Conservation (phyloP, 2,888 invertebrate genomes). For the Mantis religiosa region DNA sequence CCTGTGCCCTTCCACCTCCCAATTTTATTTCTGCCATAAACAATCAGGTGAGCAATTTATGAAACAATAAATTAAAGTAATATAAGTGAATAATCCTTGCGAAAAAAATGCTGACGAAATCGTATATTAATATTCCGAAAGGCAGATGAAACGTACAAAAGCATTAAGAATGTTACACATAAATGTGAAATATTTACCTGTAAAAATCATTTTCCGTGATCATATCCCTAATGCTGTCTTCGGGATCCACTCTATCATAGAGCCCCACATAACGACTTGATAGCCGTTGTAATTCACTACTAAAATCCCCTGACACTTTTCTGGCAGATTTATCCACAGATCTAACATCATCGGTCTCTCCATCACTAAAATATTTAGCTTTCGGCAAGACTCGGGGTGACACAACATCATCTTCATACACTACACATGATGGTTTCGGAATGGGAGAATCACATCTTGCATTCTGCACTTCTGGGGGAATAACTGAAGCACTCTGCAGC, state of each 20-base stretch:
- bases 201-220: constrained; percentile 60
- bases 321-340: constrained; percentile 19
- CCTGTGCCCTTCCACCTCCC: too few relatives aligned
- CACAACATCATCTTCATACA: constrained; percentile 37
- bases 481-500: constrained; percentile 41
- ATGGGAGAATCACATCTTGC: constrained; percentile 38
- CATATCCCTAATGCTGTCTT: constrained; percentile 59
- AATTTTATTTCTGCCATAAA: too few relatives aligned
- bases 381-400: constrained; percentile 42
- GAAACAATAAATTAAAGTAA: too few relatives aligned
- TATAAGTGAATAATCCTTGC: too few relatives aligned
- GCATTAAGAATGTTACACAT: too few relatives aligned
- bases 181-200: constrained; percentile 43
- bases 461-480: constrained; percentile 45
- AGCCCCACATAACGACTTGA: constrained; percentile 43
- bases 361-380: constrained; percentile 40
- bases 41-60: too few relatives aligned
- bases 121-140: too few relatives aligned
- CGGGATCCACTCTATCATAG: constrained; percentile 56
- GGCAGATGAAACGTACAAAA: too few relatives aligned
- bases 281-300: constrained; percentile 37
- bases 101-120: too few relatives aligned
- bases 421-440: constrained; percentile 38
- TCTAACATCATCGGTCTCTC: constrained; percentile 33
- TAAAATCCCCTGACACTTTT: constrained; percentile 21